Conservation (phyloP, 2,888 invertebrate genomes). For the Caenorhabditis sinica region DNA sequence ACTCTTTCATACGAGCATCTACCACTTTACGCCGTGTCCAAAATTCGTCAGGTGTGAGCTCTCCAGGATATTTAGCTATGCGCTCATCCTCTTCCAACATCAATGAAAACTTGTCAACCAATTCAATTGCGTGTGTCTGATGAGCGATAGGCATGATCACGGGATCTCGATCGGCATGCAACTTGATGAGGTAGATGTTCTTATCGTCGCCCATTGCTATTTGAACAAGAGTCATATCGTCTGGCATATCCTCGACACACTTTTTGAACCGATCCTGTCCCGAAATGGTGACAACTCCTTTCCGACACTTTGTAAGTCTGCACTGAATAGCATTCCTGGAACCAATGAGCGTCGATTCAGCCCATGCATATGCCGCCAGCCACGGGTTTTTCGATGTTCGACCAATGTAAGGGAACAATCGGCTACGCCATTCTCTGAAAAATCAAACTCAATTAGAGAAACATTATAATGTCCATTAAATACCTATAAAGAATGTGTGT, state of each 20-base stretch:
- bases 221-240: conserved; percentile 66
- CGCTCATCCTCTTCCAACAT: conserved; percentile 56
- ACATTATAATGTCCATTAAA: background rate
- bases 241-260: conserved; percentile 43
- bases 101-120: conserved; percentile 56
- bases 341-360: conserved; percentile 69
- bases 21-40: conserved; percentile 55
- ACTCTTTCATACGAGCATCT: conserved; percentile 40
- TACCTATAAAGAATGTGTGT: conserved; percentile 50
- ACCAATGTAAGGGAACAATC: conserved; percentile 64
- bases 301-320: conserved; percentile 40
- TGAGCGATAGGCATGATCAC: conserved; percentile 69
- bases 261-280: conserved; percentile 31
- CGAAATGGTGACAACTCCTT: conserved; percentile 50
- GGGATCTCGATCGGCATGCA: conserved; percentile 60
- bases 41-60: conserved; percentile 52
- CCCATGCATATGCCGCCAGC: conserved; percentile 63
- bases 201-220: conserved; percentile 59
- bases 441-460: background rate
- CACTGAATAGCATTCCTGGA: conserved; percentile 53
- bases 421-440: conserved; percentile 69
- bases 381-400: conserved; percentile 55
- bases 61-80: conserved; percentile 57
- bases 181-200: conserved; percentile 55
- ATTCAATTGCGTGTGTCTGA: conserved; percentile 35